phyloP scores from a whole-genome alignment of 2,113 vertebrate genomes.

The Zeus faber region DNA sequence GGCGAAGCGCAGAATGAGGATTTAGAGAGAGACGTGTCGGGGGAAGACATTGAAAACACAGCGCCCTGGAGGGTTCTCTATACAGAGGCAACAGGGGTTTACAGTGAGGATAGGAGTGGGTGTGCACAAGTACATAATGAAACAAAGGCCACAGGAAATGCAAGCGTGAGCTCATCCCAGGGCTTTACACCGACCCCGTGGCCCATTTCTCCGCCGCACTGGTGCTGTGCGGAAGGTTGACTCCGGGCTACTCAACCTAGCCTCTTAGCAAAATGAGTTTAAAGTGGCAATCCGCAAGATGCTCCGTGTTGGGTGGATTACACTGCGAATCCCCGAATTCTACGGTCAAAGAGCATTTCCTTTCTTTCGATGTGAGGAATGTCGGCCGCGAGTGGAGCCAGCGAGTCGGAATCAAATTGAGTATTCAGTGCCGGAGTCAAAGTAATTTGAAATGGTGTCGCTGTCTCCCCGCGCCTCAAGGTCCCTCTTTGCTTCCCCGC shows the following conservation, averaged over 20 bases:
- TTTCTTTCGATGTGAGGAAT: too few relatives aligned
- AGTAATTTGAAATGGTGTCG: too few relatives aligned
- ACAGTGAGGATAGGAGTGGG: slow-evolving; percentile 37
- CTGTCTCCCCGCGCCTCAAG: too few relatives aligned
- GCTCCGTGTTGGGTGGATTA: not conserved
- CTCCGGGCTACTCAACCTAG: slow-evolving; percentile 5
- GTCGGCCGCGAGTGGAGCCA: too few relatives aligned
- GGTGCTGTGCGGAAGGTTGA: slow-evolving; percentile 8
- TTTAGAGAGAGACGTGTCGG: slow-evolving; percentile 15
- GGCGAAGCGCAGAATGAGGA: slow-evolving; percentile 17
- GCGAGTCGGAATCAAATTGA: too few relatives aligned
- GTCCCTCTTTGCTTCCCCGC: too few relatives aligned
- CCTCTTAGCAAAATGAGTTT: not conserved
- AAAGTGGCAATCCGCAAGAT: slow-evolving; percentile 1
- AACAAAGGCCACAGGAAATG: not conserved
- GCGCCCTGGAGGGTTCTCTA: slow-evolving; percentile 13
- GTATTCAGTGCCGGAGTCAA: too few relatives aligned
- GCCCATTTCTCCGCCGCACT: slow-evolving; percentile 30
- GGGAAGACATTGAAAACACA: slow-evolving; percentile 31
- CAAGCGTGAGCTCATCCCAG: slow-evolving; percentile 35
- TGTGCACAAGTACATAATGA: slow-evolving; percentile 30
- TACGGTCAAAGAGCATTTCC: too few relatives aligned
- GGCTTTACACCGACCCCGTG: slow-evolving; percentile 33
- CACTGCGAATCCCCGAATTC: too few relatives aligned
- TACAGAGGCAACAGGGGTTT: slow-evolving; percentile 37